Percentiles rank a stretch among this genome's conserved stretches.
Conservation (phyloP, 2,888 invertebrate species). For the Hermaeophaga mercurialis region DNA sequence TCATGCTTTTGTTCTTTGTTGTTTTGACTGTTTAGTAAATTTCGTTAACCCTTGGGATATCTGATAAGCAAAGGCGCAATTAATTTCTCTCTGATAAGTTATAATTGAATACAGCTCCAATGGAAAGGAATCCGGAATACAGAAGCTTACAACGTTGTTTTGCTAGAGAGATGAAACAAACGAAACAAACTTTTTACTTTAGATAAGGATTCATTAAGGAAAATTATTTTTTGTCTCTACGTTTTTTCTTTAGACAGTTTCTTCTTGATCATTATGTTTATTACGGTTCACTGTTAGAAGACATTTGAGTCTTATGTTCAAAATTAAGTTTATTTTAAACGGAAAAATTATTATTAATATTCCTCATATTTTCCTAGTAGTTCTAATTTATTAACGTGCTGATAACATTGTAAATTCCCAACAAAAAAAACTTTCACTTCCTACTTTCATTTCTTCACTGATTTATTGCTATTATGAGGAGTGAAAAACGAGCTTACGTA, state of each 20-base stretch:
- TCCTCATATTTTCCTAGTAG: too few relatives aligned
- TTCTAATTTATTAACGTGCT: too few relatives aligned
- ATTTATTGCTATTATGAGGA: too few relatives aligned
- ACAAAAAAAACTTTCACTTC: too few relatives aligned
- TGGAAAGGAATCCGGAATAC: constrained; percentile 13
- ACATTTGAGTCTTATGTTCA: too few relatives aligned
- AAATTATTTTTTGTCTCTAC: constrained; percentile 1
- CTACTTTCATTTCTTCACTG: too few relatives aligned
- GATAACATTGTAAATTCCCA: too few relatives aligned
- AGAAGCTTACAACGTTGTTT: constrained; percentile 2
- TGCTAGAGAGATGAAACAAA: constrained; percentile 1
- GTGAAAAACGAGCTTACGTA: too few relatives aligned
- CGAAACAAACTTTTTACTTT: neutral
- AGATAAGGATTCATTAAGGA: neutral
- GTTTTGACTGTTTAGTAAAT: constrained; percentile 18
- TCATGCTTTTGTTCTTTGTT: constrained; percentile 7
- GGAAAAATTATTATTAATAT: too few relatives aligned
- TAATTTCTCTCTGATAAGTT: constrained; percentile 33
- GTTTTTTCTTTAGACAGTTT: neutral
- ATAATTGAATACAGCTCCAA: constrained; percentile 28
- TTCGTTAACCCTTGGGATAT: constrained; percentile 24
- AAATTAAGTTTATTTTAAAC: too few relatives aligned
- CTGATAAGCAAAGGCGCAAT: constrained; percentile 32
- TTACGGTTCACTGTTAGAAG: too few relatives aligned
- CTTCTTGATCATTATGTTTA: neutral